A percentile compares a stretch with the other conserved stretches of the same genome.
phyloP scores from a whole-genome alignment of 2,113 vertebrate genomes.

The Pterocles orientalis region DNA sequence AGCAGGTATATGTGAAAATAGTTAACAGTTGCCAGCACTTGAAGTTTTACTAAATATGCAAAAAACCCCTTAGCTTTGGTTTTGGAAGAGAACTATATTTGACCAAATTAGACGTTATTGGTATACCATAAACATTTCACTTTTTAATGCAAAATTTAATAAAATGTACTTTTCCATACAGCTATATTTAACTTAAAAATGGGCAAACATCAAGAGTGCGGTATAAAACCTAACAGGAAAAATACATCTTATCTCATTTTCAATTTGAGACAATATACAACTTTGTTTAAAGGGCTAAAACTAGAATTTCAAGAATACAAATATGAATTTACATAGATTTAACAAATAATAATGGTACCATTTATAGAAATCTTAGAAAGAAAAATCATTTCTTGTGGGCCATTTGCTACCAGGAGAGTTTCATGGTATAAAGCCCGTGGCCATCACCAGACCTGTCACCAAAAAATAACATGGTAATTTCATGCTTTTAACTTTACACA shows the following conservation, averaged over 20 bases:
- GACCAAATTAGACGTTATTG: conserved; percentile 71
- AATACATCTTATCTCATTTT: conserved; percentile 76
- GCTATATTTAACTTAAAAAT: conserved; percentile 73
- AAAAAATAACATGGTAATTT: conserved; percentile 67
- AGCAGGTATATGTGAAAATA: conserved; percentile 75
- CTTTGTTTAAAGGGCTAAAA: conserved; percentile 76
- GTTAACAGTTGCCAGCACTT: conserved; percentile 73
- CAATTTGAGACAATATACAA: conserved; percentile 76
- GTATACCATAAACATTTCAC: conserved; percentile 69
- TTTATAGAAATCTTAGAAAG: conserved; percentile 74
- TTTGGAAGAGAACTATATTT: conserved; percentile 73
- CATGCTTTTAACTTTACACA: conserved; percentile 66
- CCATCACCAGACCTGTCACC: conserved; percentile 65
- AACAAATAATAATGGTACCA: conserved; percentile 76
- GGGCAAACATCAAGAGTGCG: conserved; percentile 70
- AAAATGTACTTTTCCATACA: conserved; percentile 67
- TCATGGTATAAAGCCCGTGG: conserved; percentile 70
- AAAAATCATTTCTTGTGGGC: conserved; percentile 67
- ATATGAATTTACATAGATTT: conserved; percentile 76
- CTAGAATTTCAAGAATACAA: conserved; percentile 74
- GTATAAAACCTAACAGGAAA: conserved; percentile 76
- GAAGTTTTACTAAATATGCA: conserved; percentile 70
- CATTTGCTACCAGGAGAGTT: conserved; percentile 64
- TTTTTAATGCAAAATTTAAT: conserved; percentile 74
- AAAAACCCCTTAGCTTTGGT: conserved; percentile 70